phyloP scores from a whole-genome alignment of 2,797 vertebrate genomes.

The Cuniculus paca region DNA sequence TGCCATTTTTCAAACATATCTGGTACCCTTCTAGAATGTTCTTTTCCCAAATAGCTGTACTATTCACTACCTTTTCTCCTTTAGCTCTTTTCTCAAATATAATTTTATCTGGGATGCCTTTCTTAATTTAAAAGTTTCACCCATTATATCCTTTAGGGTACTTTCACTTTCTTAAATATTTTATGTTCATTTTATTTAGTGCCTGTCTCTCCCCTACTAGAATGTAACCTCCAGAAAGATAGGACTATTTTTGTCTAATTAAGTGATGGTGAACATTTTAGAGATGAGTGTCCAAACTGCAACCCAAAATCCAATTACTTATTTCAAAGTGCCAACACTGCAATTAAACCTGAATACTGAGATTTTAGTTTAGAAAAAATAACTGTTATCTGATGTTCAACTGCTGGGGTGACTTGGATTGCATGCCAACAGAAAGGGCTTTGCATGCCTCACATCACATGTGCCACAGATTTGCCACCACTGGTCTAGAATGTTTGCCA shows the following conservation, averaged over 20 bases:
- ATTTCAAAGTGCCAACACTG: not conserved
- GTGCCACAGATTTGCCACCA: not conserved
- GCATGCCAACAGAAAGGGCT: not conserved
- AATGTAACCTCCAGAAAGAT: constrained; percentile 28
- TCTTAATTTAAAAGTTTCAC: constrained; percentile 10
- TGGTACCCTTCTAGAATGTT: not conserved
- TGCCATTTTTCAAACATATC: not conserved
- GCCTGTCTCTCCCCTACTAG: not conserved
- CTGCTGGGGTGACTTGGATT: not conserved
- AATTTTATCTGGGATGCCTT: not conserved
- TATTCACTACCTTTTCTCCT: not conserved
- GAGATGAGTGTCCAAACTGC: not conserved
- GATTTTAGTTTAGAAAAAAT: not conserved
- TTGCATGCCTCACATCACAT: not conserved
- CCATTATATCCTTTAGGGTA: not conserved
- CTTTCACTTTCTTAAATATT: not conserved
- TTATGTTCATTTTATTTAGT: not conserved
- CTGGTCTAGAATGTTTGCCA: not conserved
- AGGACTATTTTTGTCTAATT: not conserved
- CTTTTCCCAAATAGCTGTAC: not conserved
- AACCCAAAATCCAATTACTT: not conserved
- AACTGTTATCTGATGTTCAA: not conserved
- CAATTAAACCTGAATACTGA: not conserved
- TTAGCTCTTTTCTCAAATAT: not conserved
- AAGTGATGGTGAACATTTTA: not conserved